Conservation (phyloP, 2,888 invertebrate genomes). For the Itoplectis maculator region DNA sequence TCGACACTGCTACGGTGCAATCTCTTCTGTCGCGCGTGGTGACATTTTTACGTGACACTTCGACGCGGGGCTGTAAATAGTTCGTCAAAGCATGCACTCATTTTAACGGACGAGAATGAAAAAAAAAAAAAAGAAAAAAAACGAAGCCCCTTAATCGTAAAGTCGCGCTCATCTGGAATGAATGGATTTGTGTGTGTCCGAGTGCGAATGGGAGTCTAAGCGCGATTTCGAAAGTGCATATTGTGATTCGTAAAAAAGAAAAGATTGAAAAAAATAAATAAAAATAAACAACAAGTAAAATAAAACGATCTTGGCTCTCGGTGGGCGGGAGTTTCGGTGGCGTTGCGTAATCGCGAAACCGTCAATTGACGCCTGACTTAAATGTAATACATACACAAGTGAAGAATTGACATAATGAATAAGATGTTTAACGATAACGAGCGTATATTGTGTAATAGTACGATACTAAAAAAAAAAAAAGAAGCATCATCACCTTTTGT, state of each 20-base stretch:
- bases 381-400: constrained; percentile 73
- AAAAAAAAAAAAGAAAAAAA: constrained; percentile 32
- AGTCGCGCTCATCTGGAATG: constrained; percentile 41
- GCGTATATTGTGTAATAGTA: constrained; percentile 72
- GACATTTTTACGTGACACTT: constrained; percentile 49
- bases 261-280: constrained; percentile 1
- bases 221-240: constrained; percentile 66
- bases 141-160: constrained; percentile 23
- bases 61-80: constrained; percentile 61
- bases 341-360: constrained; percentile 74
- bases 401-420: constrained; percentile 70
- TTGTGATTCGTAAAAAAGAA: constrained; percentile 68
- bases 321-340: constrained; percentile 31
- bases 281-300: constrained; percentile 39
- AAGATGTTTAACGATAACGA: constrained; percentile 67
- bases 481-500: constrained; percentile 82
- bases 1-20: constrained; percentile 59
- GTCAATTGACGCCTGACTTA: constrained; percentile 81
- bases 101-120: constrained; percentile 18
- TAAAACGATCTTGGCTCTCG: constrained; percentile 41
- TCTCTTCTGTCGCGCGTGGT: constrained; percentile 51
- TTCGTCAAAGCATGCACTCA: constrained; percentile 61
- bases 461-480: constrained; percentile 73
- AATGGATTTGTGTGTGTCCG: constrained; percentile 44
- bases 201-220: constrained; percentile 39